A percentile compares a stretch with the other conserved stretches of the same genome.
phyloP scores from a whole-genome alignment of 2,113 vertebrate genomes.

The Panthera tigris region DNA sequence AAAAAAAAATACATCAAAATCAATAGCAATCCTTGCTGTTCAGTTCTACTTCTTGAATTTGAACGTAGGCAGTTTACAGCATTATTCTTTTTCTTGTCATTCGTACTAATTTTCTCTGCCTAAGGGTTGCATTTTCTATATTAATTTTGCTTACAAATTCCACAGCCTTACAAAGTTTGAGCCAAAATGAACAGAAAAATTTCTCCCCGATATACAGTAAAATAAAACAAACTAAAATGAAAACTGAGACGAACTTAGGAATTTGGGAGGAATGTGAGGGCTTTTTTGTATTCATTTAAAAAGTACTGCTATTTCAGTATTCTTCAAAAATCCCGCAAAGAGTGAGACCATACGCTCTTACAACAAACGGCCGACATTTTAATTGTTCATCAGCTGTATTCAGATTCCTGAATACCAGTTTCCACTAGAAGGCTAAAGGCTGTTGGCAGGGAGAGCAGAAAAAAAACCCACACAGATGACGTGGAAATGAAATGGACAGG shows the following conservation, averaged over 20 bases:
- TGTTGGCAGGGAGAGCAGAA: constrained; percentile 19
- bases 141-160: constrained; percentile 49
- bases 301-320: background rate
- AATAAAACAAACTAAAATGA: constrained; percentile 27
- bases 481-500: background rate
- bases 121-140: constrained; percentile 11
- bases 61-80: constrained; percentile 44
- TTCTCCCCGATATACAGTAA: background rate
- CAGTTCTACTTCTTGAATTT: constrained; percentile 50
- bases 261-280: background rate
- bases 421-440: background rate
- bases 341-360: background rate
- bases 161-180: background rate
- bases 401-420: background rate
- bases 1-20: constrained; percentile 75
- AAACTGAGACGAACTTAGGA: background rate
- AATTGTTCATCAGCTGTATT: constrained; percentile 69
- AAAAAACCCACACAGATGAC: background rate
- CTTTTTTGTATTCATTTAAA: background rate
- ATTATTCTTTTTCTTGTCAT: constrained; percentile 57
- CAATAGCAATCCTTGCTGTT: constrained; percentile 68
- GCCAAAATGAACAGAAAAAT: background rate
- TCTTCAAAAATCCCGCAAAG: background rate
- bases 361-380: constrained; percentile 67
- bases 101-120: constrained; percentile 62